phyloP scores from a whole-genome alignment of 1,140 invertebrate genomes.

The Meloidogyne exigua region DNA sequence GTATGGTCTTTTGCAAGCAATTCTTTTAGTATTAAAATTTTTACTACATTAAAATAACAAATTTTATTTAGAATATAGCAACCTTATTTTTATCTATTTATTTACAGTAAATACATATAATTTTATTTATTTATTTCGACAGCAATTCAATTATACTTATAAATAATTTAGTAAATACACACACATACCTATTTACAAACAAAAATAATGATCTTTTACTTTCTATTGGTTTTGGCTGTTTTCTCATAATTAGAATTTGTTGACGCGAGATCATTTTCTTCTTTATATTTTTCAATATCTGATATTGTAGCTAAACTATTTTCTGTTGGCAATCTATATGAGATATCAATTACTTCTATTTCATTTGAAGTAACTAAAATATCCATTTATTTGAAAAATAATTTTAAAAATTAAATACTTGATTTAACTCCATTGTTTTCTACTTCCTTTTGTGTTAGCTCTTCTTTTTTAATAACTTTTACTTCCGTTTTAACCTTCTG shows the following conservation, averaged over 20 bases:
- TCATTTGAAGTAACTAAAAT: background rate
- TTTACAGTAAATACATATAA: no score
- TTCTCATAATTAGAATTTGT: slow-evolving; percentile 7
- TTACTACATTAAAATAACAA: no score
- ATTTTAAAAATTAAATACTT: background rate
- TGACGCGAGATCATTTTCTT: background rate
- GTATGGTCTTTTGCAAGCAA: no score
- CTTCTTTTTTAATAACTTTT: background rate
- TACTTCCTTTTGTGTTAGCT: background rate
- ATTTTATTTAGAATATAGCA: no score
- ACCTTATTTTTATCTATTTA: no score
- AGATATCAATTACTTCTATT: background rate
- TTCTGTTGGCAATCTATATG: background rate
- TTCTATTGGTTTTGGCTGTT: background rate
- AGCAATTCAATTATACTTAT: no score
- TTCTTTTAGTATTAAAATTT: no score
- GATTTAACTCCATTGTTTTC: background rate
- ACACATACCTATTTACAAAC: background rate
- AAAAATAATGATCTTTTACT: background rate
- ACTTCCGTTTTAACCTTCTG: background rate
- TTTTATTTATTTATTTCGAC: no score
- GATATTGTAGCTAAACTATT: slow-evolving; percentile 3
- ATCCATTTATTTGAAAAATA: background rate
- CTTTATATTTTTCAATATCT: slow-evolving; percentile 19
- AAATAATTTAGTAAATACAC: no score